These are phyloP conservation scores for Calliopsis andreniformis DNA, from an alignment of 1,140 invertebrate species.

Conservation along the genomic window DNA sequence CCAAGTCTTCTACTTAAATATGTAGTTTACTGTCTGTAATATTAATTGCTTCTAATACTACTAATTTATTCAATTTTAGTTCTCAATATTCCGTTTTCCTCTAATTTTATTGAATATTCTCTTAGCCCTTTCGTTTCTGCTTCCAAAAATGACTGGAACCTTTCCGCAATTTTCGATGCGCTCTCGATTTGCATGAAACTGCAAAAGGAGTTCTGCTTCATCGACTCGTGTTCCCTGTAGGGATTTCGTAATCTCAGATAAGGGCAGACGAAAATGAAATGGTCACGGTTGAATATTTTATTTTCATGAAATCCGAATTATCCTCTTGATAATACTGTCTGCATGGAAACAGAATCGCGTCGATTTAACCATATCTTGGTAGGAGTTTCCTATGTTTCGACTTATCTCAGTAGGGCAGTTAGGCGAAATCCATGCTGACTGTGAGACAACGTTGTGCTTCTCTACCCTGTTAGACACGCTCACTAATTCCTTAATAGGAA, in stretches of 20 bases:
- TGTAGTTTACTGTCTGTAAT: no score
- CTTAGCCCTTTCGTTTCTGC: not conserved
- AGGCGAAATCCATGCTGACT: constrained; percentile 38
- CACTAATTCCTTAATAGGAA: constrained; percentile 38
- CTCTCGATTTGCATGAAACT: constrained; percentile 43
- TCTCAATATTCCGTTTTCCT: not conserved
- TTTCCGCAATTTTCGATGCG: constrained; percentile 33
- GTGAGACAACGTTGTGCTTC: constrained; percentile 14
- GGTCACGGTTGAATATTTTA: constrained; percentile 24
- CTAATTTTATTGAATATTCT: no score
- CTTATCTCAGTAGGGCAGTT: constrained; percentile 46
- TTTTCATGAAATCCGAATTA: constrained; percentile 14
- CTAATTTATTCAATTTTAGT: no score
- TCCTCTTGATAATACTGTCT: constrained; percentile 9
- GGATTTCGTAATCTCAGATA: constrained; percentile 32
- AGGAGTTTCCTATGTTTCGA: constrained; percentile 24
- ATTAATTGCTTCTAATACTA: no score
- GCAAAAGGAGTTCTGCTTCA: constrained; percentile 16
- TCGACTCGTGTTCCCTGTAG: constrained; percentile 17
- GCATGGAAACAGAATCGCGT: not conserved
- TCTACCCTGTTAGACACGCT: constrained; percentile 14
- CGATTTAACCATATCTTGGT: constrained; percentile 27
- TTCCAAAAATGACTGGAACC: not conserved
- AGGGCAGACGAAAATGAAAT: constrained; percentile 21
- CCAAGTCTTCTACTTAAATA: no score